Evolutionary conservation across 2,797 vertebrate species (phyloP), one percentile per base, ranked within the genome.

Genomic region (Trachops cirrhosus): DNA sequence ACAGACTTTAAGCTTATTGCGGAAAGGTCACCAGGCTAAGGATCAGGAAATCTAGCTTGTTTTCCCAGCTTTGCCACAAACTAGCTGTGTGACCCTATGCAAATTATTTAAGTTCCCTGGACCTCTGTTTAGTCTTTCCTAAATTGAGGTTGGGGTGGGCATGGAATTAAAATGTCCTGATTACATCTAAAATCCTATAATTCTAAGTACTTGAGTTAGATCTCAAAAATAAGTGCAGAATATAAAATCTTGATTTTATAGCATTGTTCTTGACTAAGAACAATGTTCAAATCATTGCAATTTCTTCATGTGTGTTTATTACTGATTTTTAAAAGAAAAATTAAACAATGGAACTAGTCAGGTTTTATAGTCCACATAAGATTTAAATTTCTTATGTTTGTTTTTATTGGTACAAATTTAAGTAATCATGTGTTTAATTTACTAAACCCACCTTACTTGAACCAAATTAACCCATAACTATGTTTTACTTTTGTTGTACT

Each of bases 81-180:
- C 87, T 87, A 86, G 10, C n/a, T 83, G 8, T 70, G 48, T 54
- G 44, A 88, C 46, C 8, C 50, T 68, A 3, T 34, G 62, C 10
- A 97, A 88, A 93, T 24, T 26, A 68, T 73, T 89, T 88, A 77
- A 52, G 18, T 86, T 95, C 24, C 80, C 34, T 75, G 32, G 9
- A 57, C 14, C 19, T 83, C 22, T 78, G 9, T 83, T 68, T 91
- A 59, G 7, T 78, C 9, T 67, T 78, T 94, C 19, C n/a, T 87
- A 96, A 85, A 92, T 24, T 67, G 32, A 50, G 2, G 1, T n/a
- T 82, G n/a, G 15, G 9, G 52, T 86, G 21, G 44, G 2, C 1
- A 71, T 71, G 11, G 16, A 54, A 82, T 68, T 37, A 44, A 91
- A 94, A 94, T 41, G 1, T 2, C 14, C 59, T 3, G 34, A 74